Evolutionary conservation across 2,113 vertebrate species (phyloP).

Genomic region (Sphyrna mokarran): DNA sequence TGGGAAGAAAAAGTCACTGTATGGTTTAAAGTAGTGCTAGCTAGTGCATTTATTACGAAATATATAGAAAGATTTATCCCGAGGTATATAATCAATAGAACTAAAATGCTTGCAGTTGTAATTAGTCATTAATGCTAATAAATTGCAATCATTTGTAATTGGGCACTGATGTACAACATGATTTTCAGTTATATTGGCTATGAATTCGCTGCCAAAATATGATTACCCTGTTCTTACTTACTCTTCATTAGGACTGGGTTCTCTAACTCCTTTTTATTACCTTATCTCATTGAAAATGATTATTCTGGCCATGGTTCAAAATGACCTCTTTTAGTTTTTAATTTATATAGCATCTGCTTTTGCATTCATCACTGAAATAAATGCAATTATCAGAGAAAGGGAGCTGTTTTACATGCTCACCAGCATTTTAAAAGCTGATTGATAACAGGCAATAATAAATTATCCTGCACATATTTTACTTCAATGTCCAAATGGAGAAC

Average conservation of each 20-base stretch:
- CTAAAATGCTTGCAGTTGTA: not conserved
- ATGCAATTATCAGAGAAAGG: slow-evolving; percentile 11
- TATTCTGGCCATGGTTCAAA: slow-evolving; percentile 14
- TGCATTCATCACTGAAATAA: slow-evolving; percentile 3
- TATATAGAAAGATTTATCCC: not conserved
- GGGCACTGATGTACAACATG: not conserved
- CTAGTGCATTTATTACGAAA: not conserved
- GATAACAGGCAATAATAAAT: not conserved
- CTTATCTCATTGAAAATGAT: slow-evolving; percentile 34
- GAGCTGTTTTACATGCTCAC: not conserved
- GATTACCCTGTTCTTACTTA: not conserved
- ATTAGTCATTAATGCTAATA: slow-evolving; percentile 9
- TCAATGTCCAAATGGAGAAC: not conserved
- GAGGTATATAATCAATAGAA: not conserved
- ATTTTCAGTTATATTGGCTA: not conserved
- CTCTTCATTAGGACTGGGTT: slow-evolving; percentile 9
- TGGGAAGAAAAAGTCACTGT: not conserved
- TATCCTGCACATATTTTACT: not conserved
- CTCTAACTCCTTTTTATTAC: slow-evolving; percentile 19
- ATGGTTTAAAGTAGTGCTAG: not conserved
- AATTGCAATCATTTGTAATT: not conserved
- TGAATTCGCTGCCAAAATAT: slow-evolving; percentile 13
- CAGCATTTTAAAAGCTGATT: not conserved
- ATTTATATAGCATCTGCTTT: slow-evolving; percentile 20
- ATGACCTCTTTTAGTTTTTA: slow-evolving; percentile 3